Conservation (phyloP, 2,113 vertebrate genomes). For the Tragelaphus imberbis region DNA sequence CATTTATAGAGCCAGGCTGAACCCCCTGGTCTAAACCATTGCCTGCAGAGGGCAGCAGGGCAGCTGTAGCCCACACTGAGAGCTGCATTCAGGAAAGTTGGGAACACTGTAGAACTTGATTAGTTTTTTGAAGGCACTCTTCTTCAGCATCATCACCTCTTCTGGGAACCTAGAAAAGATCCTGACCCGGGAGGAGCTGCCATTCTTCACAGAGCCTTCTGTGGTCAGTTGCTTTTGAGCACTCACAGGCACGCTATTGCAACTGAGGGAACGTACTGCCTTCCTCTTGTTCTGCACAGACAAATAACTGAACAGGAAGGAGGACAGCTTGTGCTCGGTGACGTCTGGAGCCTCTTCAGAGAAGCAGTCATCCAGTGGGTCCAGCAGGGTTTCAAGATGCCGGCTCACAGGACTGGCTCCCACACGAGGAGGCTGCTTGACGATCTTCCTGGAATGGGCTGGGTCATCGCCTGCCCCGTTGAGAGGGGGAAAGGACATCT, state of each 20-base stretch:
- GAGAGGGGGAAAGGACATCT: slow-evolving; percentile 23
- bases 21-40: slow-evolving; percentile 72
- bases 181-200: slow-evolving; percentile 50
- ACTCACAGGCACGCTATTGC: slow-evolving; percentile 84
- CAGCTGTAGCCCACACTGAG: slow-evolving; percentile 87
- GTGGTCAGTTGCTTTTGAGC: slow-evolving; percentile 59
- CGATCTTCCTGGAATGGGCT: slow-evolving; percentile 65
- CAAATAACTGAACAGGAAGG: slow-evolving; percentile 83
- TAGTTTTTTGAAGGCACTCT: slow-evolving; percentile 87
- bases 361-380: slow-evolving; percentile 75
- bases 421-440: slow-evolving; percentile 69
- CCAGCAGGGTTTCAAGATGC: slow-evolving; percentile 47
- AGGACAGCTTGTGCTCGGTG: slow-evolving; percentile 78
- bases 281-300: slow-evolving; percentile 81
- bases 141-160: slow-evolving; percentile 82
- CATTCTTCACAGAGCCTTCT: slow-evolving; percentile 59
- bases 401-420: slow-evolving; percentile 13
- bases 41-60: slow-evolving; percentile 88
- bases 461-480: slow-evolving; percentile 46
- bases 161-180: slow-evolving; percentile 81
- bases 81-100: slow-evolving; percentile 87
- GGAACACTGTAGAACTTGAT: slow-evolving; percentile 94
- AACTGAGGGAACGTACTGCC: slow-evolving; percentile 89
- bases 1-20: not conserved
- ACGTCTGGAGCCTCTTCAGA: slow-evolving; percentile 67